Percentiles rank a stretch among this genome's conserved stretches.
These are phyloP conservation scores for Valencia hispanica DNA, from an alignment of 2,797 vertebrate genomes.

Conservation along the genomic window DNA sequence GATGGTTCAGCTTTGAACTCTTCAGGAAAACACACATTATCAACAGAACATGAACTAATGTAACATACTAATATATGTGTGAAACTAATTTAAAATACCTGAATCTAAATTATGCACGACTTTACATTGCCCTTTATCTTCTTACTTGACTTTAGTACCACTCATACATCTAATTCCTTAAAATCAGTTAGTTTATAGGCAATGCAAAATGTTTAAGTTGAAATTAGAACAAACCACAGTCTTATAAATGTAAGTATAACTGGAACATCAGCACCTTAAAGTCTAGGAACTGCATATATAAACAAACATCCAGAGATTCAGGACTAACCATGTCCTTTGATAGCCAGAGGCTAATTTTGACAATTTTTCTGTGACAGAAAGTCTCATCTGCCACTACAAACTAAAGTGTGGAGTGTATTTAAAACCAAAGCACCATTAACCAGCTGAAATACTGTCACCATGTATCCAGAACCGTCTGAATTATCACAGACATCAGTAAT, in stretches of 20 bases:
- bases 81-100: not conserved
- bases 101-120: not conserved
- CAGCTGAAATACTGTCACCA: not conserved
- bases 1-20: constrained; percentile 33
- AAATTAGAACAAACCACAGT: not conserved
- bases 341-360: constrained; percentile 22
- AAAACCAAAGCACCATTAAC: constrained; percentile 12
- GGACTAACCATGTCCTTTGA: constrained; percentile 37
- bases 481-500: not conserved
- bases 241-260: not conserved
- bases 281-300: not conserved
- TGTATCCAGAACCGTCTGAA: not conserved
- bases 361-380: constrained; percentile 18
- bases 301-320: constrained; percentile 35
- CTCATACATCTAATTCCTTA: not conserved
- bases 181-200: not conserved
- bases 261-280: not conserved
- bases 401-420: not conserved
- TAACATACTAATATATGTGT: not conserved
- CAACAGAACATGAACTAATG: not conserved
- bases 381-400: constrained; percentile 23
- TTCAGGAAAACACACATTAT: not conserved
- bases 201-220: not conserved
- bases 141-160: not conserved
- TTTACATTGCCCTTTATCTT: not conserved